phyloP scores from a whole-genome alignment of 2,113 vertebrate genomes.

The Blennius ocellaris region DNA sequence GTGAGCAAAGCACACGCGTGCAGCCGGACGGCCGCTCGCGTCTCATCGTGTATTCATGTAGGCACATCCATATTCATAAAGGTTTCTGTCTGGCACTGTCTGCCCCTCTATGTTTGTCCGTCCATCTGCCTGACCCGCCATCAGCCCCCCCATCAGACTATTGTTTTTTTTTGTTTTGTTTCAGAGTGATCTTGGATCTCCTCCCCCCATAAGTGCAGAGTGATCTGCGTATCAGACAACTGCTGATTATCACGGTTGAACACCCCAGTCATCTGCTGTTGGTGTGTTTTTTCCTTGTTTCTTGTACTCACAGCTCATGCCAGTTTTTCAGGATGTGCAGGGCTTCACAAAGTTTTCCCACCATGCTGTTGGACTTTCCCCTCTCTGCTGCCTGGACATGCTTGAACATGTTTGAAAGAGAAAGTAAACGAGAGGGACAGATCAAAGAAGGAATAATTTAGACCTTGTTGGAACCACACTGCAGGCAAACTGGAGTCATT shows the following conservation, averaged over 20 bases:
- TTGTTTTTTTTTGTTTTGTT: constrained; percentile 56
- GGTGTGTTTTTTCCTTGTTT: background rate
- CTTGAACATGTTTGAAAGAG: constrained; percentile 42
- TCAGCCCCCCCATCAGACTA: constrained; percentile 40
- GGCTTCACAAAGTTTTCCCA: background rate
- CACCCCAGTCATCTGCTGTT: background rate
- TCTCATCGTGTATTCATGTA: constrained; percentile 48
- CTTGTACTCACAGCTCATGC: constrained; percentile 31
- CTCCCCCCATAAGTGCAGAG: background rate
- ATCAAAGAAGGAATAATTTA: constrained; percentile 36
- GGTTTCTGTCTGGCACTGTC: constrained; percentile 38
- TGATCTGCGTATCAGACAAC: constrained; percentile 11
- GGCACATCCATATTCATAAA: constrained; percentile 71
- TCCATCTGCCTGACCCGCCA: constrained; percentile 67
- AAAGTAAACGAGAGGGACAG: background rate
- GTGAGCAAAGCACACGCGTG: constrained; percentile 53
- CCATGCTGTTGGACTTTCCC: constrained; percentile 47
- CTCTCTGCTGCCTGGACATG: constrained; percentile 42
- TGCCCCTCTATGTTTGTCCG: constrained; percentile 33
- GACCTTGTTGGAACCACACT: constrained; percentile 4
- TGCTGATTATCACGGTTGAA: constrained; percentile 23
- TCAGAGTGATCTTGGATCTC: constrained; percentile 19
- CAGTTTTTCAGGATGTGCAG: constrained; percentile 45
- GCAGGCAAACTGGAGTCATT: constrained; percentile 15
- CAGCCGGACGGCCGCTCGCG: constrained; percentile 9